Conservation (phyloP, 2,888 invertebrate species). For the Empis livida region DNA sequence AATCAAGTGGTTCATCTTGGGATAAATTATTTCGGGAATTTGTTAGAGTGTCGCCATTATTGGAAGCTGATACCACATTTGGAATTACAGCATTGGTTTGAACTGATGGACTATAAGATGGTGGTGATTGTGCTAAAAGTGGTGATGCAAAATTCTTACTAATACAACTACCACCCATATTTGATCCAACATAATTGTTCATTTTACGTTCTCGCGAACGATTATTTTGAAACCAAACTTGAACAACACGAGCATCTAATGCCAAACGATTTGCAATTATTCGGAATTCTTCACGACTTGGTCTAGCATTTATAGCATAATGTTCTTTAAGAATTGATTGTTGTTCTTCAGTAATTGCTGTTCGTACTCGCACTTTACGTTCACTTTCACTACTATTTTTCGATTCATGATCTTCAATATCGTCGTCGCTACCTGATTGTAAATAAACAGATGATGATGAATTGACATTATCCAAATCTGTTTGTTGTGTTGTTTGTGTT, state of each 20-base stretch:
- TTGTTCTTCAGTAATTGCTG: slow-evolving; percentile 90
- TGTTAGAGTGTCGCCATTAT: slow-evolving; percentile 19
- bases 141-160: slow-evolving; percentile 22
- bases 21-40: slow-evolving; percentile 14
- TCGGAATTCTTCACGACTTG: slow-evolving; percentile 86
- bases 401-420: slow-evolving; percentile 38
- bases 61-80: slow-evolving; percentile 19
- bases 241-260: slow-evolving; percentile 65
- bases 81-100: slow-evolving; percentile 2
- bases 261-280: slow-evolving; percentile 70
- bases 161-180: slow-evolving; percentile 9
- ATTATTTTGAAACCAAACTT: slow-evolving; percentile 96
- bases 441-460: slow-evolving; percentile 16
- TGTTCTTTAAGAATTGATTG: slow-evolving; percentile 77
- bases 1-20: slow-evolving; percentile 75
- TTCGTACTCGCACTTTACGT: slow-evolving; percentile 79
- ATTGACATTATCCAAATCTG: slow-evolving; percentile 11
- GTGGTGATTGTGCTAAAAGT: slow-evolving; percentile 6
- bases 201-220: slow-evolving; percentile 74
- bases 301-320: slow-evolving; percentile 81
- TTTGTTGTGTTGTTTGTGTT: slow-evolving; percentile 47
- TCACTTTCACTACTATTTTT: slow-evolving; percentile 42
- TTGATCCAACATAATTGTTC: slow-evolving; percentile 30
- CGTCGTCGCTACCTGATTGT: slow-evolving; percentile 48
- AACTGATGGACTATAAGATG: slow-evolving; percentile 13